Conservation (phyloP, 2,797 vertebrate species). For the Myotis daubentonii region DNA sequence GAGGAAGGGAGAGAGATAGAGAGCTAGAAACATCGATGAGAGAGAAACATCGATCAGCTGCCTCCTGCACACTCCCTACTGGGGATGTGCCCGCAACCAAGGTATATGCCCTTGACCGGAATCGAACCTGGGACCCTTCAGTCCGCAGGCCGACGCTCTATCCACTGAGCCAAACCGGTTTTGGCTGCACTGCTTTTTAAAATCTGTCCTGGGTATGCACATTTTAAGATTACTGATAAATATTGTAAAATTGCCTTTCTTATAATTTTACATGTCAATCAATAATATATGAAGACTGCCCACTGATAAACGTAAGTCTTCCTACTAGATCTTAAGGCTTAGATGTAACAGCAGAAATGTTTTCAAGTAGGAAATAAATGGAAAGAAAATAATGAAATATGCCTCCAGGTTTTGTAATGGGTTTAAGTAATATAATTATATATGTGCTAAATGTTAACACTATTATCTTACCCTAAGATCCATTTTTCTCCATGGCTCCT, state of each 20-base stretch:
- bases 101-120: no score
- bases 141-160: no score
- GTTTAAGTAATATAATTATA: background rate
- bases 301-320: background rate
- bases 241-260: background rate
- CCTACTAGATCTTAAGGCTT: background rate
- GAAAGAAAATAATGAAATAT: background rate
- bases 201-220: background rate
- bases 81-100: no score
- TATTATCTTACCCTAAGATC: slow-evolving; percentile 91
- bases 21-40: no score
- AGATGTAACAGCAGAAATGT: background rate
- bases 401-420: background rate
- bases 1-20: no score
- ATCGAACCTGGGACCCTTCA: no score
- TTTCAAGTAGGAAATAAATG: background rate
- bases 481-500: slow-evolving; percentile 97
- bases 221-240: background rate
- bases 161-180: no score
- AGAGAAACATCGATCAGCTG: no score
- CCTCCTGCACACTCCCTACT: no score
- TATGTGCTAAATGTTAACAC: background rate
- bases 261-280: background rate
- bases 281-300: background rate
- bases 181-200: background rate